These are phyloP conservation scores for Spodoptera exigua DNA, from an alignment of 2,888 invertebrate genomes.

Conservation along the genomic window DNA sequence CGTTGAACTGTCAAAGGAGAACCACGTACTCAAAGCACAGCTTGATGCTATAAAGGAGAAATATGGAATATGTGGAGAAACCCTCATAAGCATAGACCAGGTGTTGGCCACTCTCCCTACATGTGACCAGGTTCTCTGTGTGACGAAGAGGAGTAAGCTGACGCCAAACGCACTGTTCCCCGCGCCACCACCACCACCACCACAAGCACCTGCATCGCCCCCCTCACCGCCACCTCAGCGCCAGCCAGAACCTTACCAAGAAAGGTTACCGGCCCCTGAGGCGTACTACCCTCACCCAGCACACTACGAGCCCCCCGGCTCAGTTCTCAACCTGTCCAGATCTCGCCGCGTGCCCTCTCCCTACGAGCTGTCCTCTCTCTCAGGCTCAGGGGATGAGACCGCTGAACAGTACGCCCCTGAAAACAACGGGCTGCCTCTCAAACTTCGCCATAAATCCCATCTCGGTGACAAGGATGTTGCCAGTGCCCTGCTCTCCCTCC, in stretches of 20 bases:
- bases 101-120: slow-evolving; percentile 95
- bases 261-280: slow-evolving; percentile 83
- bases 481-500: slow-evolving; percentile 94
- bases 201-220: slow-evolving; percentile 84
- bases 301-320: slow-evolving; percentile 90
- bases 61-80: slow-evolving; percentile 96
- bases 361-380: slow-evolving; percentile 94
- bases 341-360: slow-evolving; percentile 92
- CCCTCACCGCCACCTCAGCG: slow-evolving; percentile 88
- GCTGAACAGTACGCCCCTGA: slow-evolving; percentile 89
- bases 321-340: slow-evolving; percentile 93
- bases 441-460: slow-evolving; percentile 97
- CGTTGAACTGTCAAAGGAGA: slow-evolving; percentile 97
- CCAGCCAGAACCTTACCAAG: slow-evolving; percentile 86
- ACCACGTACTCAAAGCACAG: slow-evolving; percentile 97
- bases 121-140: slow-evolving; percentile 95
- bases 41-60: slow-evolving; percentile 97
- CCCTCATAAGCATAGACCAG: slow-evolving; percentile 95
- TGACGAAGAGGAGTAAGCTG: slow-evolving; percentile 92
- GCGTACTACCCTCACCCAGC: slow-evolving; percentile 87
- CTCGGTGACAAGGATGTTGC: slow-evolving; percentile 97
- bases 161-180: slow-evolving; percentile 87
- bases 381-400: slow-evolving; percentile 89
- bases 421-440: slow-evolving; percentile 95
- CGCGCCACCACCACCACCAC: slow-evolving; percentile 87